Base-by-base conservation (phyloP, 1,140 invertebrate species). In the Mylabris phalerata region DNA sequence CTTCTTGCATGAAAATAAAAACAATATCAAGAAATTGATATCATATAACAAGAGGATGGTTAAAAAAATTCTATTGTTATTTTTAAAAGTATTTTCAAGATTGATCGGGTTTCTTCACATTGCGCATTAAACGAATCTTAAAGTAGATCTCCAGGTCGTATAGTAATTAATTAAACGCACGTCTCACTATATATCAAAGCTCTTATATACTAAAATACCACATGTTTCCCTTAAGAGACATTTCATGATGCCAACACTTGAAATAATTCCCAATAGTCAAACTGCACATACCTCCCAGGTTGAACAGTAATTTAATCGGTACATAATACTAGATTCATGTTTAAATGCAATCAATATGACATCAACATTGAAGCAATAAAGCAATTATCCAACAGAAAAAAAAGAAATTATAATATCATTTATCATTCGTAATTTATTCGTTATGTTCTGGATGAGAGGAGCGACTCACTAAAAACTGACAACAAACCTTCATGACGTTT, bases 341-440 rank as follows among this genome's bases (percentile, higher is more conserved):
- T 46, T 27, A 45, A 46, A 45, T 27, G 2, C 41, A 45, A 54
- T 54, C 51, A 39, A 55, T 47, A 55, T 55, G 25, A 4, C 41
- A 42, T n/a, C 5, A 42, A 42, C 41, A 42, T n/a, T 7, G 10
- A 10, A 42, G 41, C 2, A 42, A 42, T n/a, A 52, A 52, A 56
- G 50, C 46, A 49, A 24, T 25, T 41, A n/a, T 9, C 46, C 38
- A 44, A 51, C 38, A 54, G 41, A 59, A 55, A 60, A 66, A 60
- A 63, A 66, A 63, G 58, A 55, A 66, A 63, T 66, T 64, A 61
- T 59, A 66, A 57, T 55, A 60, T 60, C 59, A 60, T 66, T 66
- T 61, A 64, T 66, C 62, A 65, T 54, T 7, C 48, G 57, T 57
- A 65, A 62, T 62, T 59, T 65, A 57, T 64, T 57, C 55, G 59